Evolutionary conservation across 2,797 vertebrate species (phyloP), one percentile per base, ranked within the genome.

Genomic region (Natrix natrix): DNA sequence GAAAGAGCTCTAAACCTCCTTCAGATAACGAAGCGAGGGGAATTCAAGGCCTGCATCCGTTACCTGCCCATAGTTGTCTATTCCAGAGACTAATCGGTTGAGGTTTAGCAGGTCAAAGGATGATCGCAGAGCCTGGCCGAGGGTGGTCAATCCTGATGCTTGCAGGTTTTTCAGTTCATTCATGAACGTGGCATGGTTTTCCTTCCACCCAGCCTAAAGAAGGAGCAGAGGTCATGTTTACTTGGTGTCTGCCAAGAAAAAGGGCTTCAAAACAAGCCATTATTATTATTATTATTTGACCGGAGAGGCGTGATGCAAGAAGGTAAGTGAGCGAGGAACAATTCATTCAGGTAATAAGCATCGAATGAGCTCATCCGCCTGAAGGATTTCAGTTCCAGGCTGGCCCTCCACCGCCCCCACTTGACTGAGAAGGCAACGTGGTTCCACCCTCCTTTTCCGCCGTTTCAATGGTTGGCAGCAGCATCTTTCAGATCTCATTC

Each of bases 21-120:
- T 54, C 61, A 56, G 57, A n/a, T 1, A 12, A 24, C 20, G 24
- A 48, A 59, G 26, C 5, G 12, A 43, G 48, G 78, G 14, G 43
- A 28, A 56, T 24, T 48, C 17, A 63, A 89, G 22, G 24, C 16
- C 37, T 89, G 86, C 32, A 61, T 92, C 61, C 95, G 61, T 97
- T 98, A 99, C 99, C 99, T 99, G 99, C 96, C 99, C 99, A 93
- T 99, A 99, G 97, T 99, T 99, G 98, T 99, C 99, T 92, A 99
- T 99, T 98, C 99, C 99, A 96, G 99, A 99, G 96, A 99, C 99
- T 69, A 99, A 98, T 97, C 99, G 98, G 98, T 99, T 99, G 97
- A 99, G 98, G 98, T 99, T 99, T 94, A 99, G 98, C 96, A 99
- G 98, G 98, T 99, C 99, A 94, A 99, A 99, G 69, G 99, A 98